Conservation (phyloP, 2,113 vertebrate genomes). For the Dicentrarchus labrax region DNA sequence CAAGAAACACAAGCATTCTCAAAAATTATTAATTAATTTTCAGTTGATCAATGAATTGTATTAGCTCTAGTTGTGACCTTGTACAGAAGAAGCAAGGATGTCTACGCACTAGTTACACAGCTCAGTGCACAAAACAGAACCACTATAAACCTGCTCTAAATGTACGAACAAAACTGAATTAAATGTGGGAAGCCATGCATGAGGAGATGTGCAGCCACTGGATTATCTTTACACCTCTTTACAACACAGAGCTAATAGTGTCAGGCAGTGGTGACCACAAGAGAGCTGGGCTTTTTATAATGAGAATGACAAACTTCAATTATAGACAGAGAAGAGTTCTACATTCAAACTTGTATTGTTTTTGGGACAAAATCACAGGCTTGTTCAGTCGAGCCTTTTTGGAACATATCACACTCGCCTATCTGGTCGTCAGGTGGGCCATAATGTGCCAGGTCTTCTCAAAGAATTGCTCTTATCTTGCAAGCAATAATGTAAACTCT, state of each 20-base stretch:
- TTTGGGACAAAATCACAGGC: not conserved
- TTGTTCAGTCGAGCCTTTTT: not conserved
- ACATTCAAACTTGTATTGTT: not conserved
- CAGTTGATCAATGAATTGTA: not conserved
- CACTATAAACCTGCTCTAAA: not conserved
- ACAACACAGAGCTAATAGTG: conserved; percentile 24
- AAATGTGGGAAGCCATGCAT: conserved; percentile 55
- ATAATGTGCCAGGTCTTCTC: conserved; percentile 33
- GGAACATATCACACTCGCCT: not conserved
- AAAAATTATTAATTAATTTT: not conserved
- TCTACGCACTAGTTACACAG: not conserved
- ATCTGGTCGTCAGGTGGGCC: not conserved
- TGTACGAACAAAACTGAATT: conserved; percentile 14
- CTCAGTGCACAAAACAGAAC: not conserved
- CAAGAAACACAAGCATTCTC: conserved; percentile 55
- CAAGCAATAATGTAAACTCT: conserved; percentile 80
- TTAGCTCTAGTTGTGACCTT: not conserved
- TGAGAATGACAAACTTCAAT: conserved; percentile 34
- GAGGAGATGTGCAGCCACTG: conserved; percentile 61
- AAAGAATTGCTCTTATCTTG: conserved; percentile 71
- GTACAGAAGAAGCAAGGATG: not conserved
- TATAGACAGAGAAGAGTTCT: not conserved
- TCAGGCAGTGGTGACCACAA: conserved; percentile 25
- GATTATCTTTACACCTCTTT: conserved; percentile 38
- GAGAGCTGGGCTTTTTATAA: conserved; percentile 9